These are phyloP conservation scores for Spisula solida DNA, from an alignment of 2,888 invertebrate genomes.

Conservation along the genomic window DNA sequence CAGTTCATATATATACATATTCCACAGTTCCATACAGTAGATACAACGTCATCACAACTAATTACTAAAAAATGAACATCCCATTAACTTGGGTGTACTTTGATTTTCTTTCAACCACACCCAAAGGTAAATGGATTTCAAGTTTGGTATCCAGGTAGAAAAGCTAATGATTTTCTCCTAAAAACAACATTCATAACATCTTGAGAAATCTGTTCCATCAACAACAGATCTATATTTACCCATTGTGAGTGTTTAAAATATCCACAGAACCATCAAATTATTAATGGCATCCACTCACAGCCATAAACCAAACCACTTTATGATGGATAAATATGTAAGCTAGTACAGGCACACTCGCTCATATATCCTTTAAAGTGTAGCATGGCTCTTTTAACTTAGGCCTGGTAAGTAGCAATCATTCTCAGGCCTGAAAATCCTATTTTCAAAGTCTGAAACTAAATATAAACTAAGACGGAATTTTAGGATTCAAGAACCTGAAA, in stretches of 20 bases:
- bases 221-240: slow-evolving; percentile 20
- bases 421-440: no score
- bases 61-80: not conserved
- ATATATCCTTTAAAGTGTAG: no score
- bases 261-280: slow-evolving; percentile 2
- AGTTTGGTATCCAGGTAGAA: slow-evolving; percentile 17
- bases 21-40: not conserved
- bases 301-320: not conserved
- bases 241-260: slow-evolving; percentile 14
- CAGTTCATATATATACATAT: not conserved
- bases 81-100: slow-evolving; percentile 11
- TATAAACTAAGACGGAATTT: no score
- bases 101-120: slow-evolving; percentile 31
- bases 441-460: no score
- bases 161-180: not conserved
- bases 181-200: slow-evolving; percentile 18
- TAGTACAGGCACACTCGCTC: not conserved
- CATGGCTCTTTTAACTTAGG: no score
- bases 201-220: not conserved
- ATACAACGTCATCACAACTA: not conserved
- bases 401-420: no score
- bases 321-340: not conserved
- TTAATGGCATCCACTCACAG: slow-evolving; percentile 8
- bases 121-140: slow-evolving; percentile 44
- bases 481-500: no score